phyloP scores from a whole-genome alignment of 2,888 invertebrate species.

The Lissonota sp. region DNA sequence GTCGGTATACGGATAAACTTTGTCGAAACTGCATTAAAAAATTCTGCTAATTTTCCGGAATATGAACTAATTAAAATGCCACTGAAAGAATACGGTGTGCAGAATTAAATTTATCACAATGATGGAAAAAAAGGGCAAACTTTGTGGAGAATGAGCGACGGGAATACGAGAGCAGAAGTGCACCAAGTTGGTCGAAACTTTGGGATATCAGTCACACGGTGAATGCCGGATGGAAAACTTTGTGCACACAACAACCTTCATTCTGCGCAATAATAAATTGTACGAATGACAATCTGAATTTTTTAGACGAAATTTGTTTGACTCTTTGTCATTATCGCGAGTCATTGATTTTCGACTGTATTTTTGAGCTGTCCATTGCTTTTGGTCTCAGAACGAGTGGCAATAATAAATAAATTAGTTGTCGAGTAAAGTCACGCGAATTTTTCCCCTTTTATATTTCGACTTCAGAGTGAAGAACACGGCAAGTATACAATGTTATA shows the following conservation, averaged over 20 bases:
- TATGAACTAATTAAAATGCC: conserved; percentile 38
- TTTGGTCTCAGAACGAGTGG: no score
- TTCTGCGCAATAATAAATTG: neutral
- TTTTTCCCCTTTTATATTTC: no score
- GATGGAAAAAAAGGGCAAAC: neutral
- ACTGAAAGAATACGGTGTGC: neutral
- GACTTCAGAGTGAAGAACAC: no score
- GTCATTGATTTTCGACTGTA: no score
- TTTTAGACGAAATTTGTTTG: no score
- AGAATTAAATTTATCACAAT: neutral
- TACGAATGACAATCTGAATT: neutral
- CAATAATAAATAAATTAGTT: no score
- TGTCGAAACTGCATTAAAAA: neutral
- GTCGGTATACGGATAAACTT: neutral
- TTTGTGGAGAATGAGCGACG: neutral
- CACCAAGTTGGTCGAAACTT: neutral
- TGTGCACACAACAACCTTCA: neutral
- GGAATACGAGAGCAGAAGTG: neutral
- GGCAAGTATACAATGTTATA: no score
- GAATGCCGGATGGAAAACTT: neutral
- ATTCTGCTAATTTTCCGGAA: conserved; percentile 1
- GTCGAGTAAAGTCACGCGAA: no score
- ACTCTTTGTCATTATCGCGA: no score
- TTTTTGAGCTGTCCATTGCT: no score
- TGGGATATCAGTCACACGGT: neutral